Evolutionary conservation across 2,888 invertebrate genomes (phyloP).

Genomic region (Troglohyphantes excavatus): DNA sequence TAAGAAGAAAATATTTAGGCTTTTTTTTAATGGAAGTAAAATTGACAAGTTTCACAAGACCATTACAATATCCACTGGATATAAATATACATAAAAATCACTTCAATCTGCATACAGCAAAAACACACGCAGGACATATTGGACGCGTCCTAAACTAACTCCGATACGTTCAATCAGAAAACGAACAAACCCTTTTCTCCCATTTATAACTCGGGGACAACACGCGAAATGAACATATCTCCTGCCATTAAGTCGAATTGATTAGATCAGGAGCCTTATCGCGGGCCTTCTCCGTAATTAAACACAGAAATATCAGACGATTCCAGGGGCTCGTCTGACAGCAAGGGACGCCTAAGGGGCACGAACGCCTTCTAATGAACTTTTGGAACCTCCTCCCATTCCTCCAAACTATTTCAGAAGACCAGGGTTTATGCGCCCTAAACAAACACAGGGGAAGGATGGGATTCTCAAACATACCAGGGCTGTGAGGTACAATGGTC

Average conservation of each 20-base stretch:
- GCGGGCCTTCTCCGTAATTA: slow-evolving; percentile 58
- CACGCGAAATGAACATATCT: slow-evolving; percentile 66
- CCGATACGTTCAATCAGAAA: background rate
- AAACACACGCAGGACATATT: no score
- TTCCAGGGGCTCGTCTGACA: slow-evolving; percentile 67
- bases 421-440: slow-evolving; percentile 54
- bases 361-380: slow-evolving; percentile 74
- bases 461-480: slow-evolving; percentile 40
- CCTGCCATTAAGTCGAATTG: slow-evolving; percentile 70
- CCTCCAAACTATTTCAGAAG: slow-evolving; percentile 43
- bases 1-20: no score
- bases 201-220: slow-evolving; percentile 45
- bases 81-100: no score
- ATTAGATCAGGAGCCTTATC: slow-evolving; percentile 69
- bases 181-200: background rate
- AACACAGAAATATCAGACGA: slow-evolving; percentile 70
- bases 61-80: no score
- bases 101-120: no score
- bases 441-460: slow-evolving; percentile 59
- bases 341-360: slow-evolving; percentile 68
- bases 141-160: no score
- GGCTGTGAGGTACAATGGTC: background rate
- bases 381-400: slow-evolving; percentile 60
- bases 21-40: no score
- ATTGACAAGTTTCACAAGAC: no score